Evolutionary conservation across 64 coral and sea anemone species (phyloP).

Genomic region (Acropora tenuis): DNA sequence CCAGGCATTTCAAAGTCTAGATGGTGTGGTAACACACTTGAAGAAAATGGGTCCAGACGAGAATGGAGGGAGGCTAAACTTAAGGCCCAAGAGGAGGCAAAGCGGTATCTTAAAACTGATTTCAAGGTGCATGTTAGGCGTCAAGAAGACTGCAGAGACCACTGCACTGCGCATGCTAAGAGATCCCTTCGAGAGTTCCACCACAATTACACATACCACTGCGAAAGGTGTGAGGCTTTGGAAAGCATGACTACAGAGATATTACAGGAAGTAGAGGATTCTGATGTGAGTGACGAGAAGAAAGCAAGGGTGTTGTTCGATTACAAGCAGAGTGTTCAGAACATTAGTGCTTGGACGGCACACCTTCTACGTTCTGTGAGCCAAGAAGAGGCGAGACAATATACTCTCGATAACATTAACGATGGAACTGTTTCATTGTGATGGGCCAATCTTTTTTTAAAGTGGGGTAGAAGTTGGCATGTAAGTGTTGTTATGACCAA

Average conservation of each 20-base stretch:
- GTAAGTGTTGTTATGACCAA: background rate
- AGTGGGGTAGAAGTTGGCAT: background rate
- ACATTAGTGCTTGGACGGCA: constrained; percentile 13
- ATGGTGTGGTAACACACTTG: constrained; percentile 4
- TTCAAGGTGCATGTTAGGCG: constrained; percentile 47
- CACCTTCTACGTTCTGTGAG: constrained; percentile 4
- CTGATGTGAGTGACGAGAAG: background rate
- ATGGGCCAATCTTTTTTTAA: constrained; percentile 24
- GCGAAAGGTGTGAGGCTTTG: constrained; percentile 31
- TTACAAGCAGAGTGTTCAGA: too few species aligned
- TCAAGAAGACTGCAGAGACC: constrained; percentile 22
- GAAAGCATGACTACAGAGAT: background rate
- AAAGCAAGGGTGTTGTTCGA: background rate
- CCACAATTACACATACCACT: constrained; percentile 11
- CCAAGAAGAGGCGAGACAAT: constrained; percentile 56
- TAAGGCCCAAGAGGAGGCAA: constrained; percentile 34
- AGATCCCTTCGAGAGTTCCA: background rate
- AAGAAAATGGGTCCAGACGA: constrained; percentile 16
- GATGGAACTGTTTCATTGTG: constrained; percentile 32
- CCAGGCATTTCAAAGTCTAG: constrained; percentile 4
- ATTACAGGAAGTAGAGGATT: background rate
- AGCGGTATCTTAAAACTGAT: constrained; percentile 54
- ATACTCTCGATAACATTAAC: constrained; percentile 20
- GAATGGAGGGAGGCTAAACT: constrained; percentile 17
- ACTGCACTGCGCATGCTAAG: constrained; percentile 35